Conservation (phyloP, 2,888 invertebrate species). For the Euplexia lucipara region DNA sequence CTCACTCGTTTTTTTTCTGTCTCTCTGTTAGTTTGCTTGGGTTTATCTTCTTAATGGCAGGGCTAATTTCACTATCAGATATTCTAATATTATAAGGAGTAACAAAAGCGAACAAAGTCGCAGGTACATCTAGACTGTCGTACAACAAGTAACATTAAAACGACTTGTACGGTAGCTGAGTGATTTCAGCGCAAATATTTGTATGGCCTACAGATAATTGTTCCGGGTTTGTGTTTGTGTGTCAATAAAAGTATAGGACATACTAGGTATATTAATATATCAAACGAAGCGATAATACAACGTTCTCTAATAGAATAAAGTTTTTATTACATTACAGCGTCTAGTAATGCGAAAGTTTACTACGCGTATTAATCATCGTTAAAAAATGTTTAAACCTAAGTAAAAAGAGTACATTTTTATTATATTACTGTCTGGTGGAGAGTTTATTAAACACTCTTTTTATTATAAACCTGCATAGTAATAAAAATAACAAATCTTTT, state of each 20-base stretch:
- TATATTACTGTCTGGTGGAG: constrained; percentile 40
- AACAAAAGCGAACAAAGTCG: no score
- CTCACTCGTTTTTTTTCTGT: no score
- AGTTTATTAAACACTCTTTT: constrained; percentile 50
- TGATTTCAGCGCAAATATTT: constrained; percentile 13
- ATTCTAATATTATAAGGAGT: no score
- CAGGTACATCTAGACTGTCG: no score
- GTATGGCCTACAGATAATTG: constrained; percentile 1
- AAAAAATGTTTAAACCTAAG: constrained; percentile 29
- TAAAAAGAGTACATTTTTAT: constrained; percentile 35
- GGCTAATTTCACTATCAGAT: no score
- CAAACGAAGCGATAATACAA: background rate
- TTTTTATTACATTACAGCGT: constrained; percentile 27
- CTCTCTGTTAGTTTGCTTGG: no score
- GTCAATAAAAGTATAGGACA: background rate
- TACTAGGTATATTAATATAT: constrained; percentile 1
- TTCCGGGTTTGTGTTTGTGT: constrained; percentile 5
- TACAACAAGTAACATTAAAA: background rate
- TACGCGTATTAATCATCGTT: constrained; percentile 42
- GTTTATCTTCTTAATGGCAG: no score
- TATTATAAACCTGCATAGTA: constrained; percentile 43
- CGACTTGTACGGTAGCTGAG: background rate
- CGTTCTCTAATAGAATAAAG: constrained; percentile 8
- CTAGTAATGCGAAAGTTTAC: constrained; percentile 30
- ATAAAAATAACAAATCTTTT: constrained; percentile 48